Conservation (phyloP, 2,888 invertebrate genomes). For the Ochropacha duplaris region DNA sequence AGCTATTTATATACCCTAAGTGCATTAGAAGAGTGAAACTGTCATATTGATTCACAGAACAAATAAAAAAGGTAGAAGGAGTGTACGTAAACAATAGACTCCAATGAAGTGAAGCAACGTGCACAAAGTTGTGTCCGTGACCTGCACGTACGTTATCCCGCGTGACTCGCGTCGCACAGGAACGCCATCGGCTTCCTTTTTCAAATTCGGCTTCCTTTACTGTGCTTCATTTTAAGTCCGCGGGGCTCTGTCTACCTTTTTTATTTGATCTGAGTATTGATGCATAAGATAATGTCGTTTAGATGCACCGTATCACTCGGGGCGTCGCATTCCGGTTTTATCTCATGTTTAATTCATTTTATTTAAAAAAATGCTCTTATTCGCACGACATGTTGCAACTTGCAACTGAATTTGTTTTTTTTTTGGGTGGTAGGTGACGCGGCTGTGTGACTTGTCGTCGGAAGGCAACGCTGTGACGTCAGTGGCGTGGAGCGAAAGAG, state of each 20-base stretch:
- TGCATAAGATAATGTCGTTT: not conserved
- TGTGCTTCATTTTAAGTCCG: too few species aligned
- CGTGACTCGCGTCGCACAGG: too few species aligned
- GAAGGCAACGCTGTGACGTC: slow-evolving; percentile 98
- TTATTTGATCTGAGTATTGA: too few species aligned
- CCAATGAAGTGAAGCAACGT: too few species aligned
- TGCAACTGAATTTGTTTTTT: not conserved
- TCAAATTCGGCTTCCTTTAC: too few species aligned
- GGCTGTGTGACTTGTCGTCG: slow-evolving; percentile 96
- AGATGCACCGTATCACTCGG: not conserved
- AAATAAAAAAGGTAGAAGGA: too few species aligned
- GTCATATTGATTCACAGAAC: too few species aligned
- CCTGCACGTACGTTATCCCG: too few species aligned
- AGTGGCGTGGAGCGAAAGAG: slow-evolving; percentile 99
- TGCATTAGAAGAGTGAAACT: not conserved
- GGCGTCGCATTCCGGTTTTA: not conserved
- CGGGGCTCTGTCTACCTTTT: too few species aligned
- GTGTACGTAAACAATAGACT: too few species aligned
- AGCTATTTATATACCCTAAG: not conserved
- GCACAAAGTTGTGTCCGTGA: too few species aligned
- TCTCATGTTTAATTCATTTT: not conserved
- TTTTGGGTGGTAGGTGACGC: slow-evolving; percentile 85
- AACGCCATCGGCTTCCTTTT: too few species aligned
- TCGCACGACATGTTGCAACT: not conserved
- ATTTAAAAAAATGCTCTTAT: not conserved